Evolutionary conservation across 2,113 vertebrate species (phyloP).

Genomic region (Protobothrops mucrosquamatus): DNA sequence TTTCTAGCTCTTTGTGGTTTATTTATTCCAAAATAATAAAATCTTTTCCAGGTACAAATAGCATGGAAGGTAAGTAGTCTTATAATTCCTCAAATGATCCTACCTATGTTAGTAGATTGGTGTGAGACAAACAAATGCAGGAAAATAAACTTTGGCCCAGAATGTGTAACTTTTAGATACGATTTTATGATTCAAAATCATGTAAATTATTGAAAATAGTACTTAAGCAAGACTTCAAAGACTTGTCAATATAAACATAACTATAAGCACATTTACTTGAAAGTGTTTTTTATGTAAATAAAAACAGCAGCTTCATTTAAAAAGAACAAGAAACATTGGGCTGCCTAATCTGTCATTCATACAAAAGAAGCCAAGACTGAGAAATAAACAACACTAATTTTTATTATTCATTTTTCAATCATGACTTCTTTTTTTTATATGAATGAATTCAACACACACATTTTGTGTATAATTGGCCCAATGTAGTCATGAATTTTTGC

Average conservation of each 20-base stretch:
- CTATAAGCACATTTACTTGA: not conserved
- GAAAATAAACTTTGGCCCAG: not conserved
- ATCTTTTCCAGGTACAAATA: not conserved
- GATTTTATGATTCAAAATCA: not conserved
- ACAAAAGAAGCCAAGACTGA: not conserved
- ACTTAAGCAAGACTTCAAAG: not conserved
- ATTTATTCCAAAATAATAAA: not conserved
- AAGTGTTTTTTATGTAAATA: not conserved
- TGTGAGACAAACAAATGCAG: not conserved
- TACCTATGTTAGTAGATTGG: not conserved
- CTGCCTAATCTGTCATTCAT: not conserved
- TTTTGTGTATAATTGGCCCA: not conserved
- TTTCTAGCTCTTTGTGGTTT: not conserved
- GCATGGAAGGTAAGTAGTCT: not conserved
- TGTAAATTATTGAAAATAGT: not conserved
- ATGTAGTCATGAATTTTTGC: not conserved
- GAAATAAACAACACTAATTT: not conserved
- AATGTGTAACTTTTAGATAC: not conserved
- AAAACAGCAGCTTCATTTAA: not conserved
- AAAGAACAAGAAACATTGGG: not conserved
- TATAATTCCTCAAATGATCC: not conserved
- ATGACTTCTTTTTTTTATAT: not conserved
- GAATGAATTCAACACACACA: not conserved
- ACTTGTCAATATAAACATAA: not conserved
- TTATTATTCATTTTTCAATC: not conserved